A percentile compares a stretch with the other conserved stretches of the same genome.
phyloP scores from a whole-genome alignment of 64 coral and sea anemone species.

The Stichodactyla mertensii region DNA sequence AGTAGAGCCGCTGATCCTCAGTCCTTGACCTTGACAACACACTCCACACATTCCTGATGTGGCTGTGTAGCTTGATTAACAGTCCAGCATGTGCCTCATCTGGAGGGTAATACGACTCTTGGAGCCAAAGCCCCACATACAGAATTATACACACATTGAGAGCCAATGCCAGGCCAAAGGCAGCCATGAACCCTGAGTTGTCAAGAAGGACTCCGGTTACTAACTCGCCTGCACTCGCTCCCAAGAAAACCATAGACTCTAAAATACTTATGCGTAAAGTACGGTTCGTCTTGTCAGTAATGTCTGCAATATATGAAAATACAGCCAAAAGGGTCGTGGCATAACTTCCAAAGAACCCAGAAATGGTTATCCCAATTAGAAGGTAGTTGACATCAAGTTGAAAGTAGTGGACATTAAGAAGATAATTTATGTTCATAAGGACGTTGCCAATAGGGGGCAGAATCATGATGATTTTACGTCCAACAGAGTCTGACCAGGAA shows the following conservation, averaged over 20 bases:
- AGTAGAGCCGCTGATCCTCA: constrained; percentile 15
- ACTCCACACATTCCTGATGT: constrained; percentile 16
- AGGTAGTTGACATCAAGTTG: constrained; percentile 57
- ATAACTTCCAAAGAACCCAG: constrained; percentile 86
- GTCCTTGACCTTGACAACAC: constrained; percentile 25
- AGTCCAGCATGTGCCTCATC: constrained; percentile 14
- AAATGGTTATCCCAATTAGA: constrained; percentile 65
- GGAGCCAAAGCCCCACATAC: constrained; percentile 56
- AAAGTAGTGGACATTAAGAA: constrained; percentile 72
- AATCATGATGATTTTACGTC: constrained; percentile 64
- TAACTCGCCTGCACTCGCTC: constrained; percentile 59
- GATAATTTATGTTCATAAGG: constrained; percentile 49
- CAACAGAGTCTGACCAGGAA: constrained; percentile 92
- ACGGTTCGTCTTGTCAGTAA: constrained; percentile 65
- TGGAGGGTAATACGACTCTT: constrained; percentile 71
- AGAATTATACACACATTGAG: constrained; percentile 33
- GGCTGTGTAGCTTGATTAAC: constrained; percentile 39
- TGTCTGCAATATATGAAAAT: constrained; percentile 90
- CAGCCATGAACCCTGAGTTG: constrained; percentile 60
- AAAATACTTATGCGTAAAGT: constrained; percentile 72
- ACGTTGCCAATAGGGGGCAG: constrained; percentile 55
- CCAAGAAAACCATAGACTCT: constrained; percentile 93
- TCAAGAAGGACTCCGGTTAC: constrained; percentile 76
- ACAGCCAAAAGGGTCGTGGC: constrained; percentile 69
- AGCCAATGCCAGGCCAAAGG: constrained; percentile 64